Evolutionary conservation across 2,113 vertebrate genomes (phyloP), one percentile per base, ranked within the genome.

Genomic region (Eublepharis macularius): DNA sequence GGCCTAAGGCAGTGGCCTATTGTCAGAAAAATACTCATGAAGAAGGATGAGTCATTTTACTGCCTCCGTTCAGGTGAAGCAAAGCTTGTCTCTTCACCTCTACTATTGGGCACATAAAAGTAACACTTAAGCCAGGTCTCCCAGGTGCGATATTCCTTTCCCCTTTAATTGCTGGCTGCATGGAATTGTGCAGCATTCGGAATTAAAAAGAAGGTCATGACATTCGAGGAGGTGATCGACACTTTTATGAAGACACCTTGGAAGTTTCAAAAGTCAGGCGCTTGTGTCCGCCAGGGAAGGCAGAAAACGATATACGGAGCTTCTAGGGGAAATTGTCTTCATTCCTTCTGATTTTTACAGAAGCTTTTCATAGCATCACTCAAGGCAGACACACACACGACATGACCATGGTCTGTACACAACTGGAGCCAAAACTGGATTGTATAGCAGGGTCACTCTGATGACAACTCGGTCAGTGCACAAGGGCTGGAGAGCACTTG

Each of bases 391-490:
- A 94, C 92, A 96, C 94, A 94, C 92, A 94, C 94, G 94, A 96
- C 95, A 96, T 72, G 92, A 96, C 94, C 93, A 94, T 91, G 96
- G 92, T 94, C 54, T 92, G 93, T 93, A 88, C 95, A 94, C 60
- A 94, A 95, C 93, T 94, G 39, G 89, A 94, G 95, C 68, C 90
- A 93, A 95, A 96, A 97, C 97, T 97, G 93, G 96, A 96, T 96
- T 95, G 93, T 70, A 95, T 91, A 94, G 95, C n/a, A 94, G 85
- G 92, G 54, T 89, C 87, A 92, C 90, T 92, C 91, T 92, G 93
- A 89, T 49, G 86, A 60, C 57, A 60, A 95, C 95, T 94, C 92
- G 84, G 88, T 92, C 94, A 90, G 66, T 39, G 86, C 89, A 85
- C 34, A 81, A 83, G 92, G 93, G 93, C 88, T 76, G 80, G 94